phyloP scores from a whole-genome alignment of 2,797 vertebrate species.

The Peromyscus nudipes region DNA sequence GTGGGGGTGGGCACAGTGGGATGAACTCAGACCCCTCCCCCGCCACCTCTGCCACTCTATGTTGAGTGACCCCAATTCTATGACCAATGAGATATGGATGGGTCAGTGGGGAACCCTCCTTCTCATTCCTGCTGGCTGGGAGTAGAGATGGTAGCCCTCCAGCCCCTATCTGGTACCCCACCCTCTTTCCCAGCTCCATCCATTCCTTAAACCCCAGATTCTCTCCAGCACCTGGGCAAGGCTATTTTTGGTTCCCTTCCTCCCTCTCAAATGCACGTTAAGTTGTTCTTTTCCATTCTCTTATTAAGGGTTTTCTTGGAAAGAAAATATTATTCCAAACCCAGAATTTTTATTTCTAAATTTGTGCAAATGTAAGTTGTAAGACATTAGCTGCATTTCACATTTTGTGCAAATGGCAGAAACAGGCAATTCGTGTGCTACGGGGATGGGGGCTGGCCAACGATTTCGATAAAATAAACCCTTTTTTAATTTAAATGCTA shows the following conservation, averaged over 20 bases:
- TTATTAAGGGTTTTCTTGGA: conserved; percentile 86
- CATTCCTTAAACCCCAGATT: background rate
- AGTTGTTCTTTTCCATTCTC: conserved; percentile 81
- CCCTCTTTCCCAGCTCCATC: background rate
- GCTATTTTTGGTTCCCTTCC: conserved; percentile 74
- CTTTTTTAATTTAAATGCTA: conserved; percentile 99
- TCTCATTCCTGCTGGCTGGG: background rate
- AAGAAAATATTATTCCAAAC: conserved; percentile 91
- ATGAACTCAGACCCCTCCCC: background rate
- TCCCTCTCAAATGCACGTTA: conserved; percentile 77
- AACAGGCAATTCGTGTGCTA: conserved; percentile 90
- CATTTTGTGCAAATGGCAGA: conserved; percentile 90
- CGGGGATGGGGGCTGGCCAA: conserved; percentile 90
- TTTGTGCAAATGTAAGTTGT: conserved; percentile 91
- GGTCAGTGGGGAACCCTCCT: background rate
- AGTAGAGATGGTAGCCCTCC: background rate
- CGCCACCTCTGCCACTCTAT: background rate
- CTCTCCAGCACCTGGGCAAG: conserved; percentile 41
- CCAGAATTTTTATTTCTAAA: conserved; percentile 90
- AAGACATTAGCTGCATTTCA: conserved; percentile 90
- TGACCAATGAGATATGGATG: background rate
- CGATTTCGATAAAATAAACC: conserved; percentile 96
- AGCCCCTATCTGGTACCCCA: background rate
- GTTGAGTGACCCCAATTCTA: background rate
- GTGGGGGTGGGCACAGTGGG: background rate